Conservation (phyloP, 2,113 vertebrate genomes). For the Glaucidium brasilianum region DNA sequence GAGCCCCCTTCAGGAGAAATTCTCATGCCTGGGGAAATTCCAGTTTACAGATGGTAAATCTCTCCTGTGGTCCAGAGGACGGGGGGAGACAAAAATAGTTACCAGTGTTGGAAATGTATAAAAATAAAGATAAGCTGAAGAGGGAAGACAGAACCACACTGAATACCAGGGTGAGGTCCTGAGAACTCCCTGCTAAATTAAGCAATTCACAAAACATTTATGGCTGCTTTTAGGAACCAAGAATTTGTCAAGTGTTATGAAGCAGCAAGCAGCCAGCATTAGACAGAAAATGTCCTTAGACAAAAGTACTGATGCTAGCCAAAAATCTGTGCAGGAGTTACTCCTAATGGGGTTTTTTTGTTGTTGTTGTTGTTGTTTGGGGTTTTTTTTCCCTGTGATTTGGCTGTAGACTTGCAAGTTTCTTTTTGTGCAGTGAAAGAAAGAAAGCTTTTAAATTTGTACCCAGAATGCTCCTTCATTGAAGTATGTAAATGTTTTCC, state of each 20-base stretch:
- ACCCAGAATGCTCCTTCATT: constrained; percentile 24
- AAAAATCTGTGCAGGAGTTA: constrained; percentile 59
- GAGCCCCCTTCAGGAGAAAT: background rate
- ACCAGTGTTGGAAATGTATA: background rate
- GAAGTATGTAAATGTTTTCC: constrained; percentile 19
- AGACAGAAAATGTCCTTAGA: constrained; percentile 54
- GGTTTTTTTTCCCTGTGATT: background rate
- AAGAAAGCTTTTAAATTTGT: constrained; percentile 41
- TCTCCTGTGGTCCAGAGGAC: background rate
- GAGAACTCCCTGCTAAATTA: constrained; percentile 60
- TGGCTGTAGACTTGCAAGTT: constrained; percentile 31
- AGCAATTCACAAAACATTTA: constrained; percentile 66
- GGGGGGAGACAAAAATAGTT: background rate
- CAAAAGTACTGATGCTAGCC: constrained; percentile 38
- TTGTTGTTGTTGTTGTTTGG: too few species aligned
- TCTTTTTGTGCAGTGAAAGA: background rate
- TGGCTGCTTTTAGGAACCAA: constrained; percentile 63
- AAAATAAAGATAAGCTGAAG: constrained; percentile 50
- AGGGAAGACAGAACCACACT: background rate
- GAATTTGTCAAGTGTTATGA: constrained; percentile 68
- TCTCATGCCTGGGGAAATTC: background rate
- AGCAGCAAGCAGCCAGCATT: constrained; percentile 50
- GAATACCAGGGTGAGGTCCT: background rate
- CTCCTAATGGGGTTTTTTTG: background rate
- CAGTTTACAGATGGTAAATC: background rate